Evolutionary conservation across 2,113 vertebrate genomes (phyloP), one percentile per base, ranked within the genome.

Genomic region (Scomber scombrus): DNA sequence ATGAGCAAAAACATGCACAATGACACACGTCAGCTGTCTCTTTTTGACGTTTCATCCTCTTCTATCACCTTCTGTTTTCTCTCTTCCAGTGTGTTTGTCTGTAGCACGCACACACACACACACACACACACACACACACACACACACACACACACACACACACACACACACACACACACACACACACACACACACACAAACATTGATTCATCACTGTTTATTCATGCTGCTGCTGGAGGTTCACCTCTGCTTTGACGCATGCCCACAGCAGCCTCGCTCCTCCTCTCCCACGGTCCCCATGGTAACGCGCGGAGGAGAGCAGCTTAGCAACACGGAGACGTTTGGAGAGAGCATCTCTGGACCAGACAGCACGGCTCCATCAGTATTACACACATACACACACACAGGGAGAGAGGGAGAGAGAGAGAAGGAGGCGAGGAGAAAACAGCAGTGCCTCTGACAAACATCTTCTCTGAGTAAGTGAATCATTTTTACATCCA

Each of bases 311-410:
- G 61, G 89, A 88, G 85, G 85, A 92, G 88, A 85, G 85, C 87
- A 90, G 90, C 93, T 92, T 94, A 93, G 93, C 94, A 94, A 94
- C 94, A 74, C 55, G 15, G 71, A 84, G 50, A 75, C 76, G 50
- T 81, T 26, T 40, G 76, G 77, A 67, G 81, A 50, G 26, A 87
- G 70, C 80, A 78, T 84, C 83, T 58, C 67, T 60, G 71, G 71
- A 74, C 23, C 75, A 86, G 90, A 85, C 87, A 49, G 51, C 80
- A 51, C 79, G 78, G 78, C 55, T 66, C 85, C 88, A 56, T 70
- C 77, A 16, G 21, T 69, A 80, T 61, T 75, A 52, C 64, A 16
- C 34, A 40, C 5, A 8, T 1, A 34, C n/a, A 56, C 72, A 64
- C 77, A 52, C 60, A 16, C 34, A 40, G 3, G 4, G 3, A 34